Evolutionary conservation across 1,140 invertebrate species (phyloP).

Genomic region (Galleria mellonella): DNA sequence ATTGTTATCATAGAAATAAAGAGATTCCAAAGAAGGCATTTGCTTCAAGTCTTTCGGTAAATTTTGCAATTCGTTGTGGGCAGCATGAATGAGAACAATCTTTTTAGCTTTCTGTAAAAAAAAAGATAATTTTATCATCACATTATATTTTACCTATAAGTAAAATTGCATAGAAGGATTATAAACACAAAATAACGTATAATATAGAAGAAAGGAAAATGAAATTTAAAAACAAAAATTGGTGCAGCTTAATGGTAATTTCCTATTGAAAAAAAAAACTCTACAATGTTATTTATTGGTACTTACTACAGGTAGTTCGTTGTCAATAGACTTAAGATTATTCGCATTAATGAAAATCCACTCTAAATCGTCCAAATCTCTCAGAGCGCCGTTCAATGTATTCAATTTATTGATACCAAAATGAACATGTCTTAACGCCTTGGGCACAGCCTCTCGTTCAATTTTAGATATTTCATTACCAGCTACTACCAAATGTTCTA

Average conservation of each 20-base stretch:
- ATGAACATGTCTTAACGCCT: conserved; percentile 79
- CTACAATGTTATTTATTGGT: background rate
- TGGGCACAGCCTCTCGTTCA: conserved; percentile 79
- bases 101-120: conserved; percentile 75
- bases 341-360: conserved; percentile 87
- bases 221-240: too few relatives aligned
- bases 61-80: conserved; percentile 80
- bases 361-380: conserved; percentile 80
- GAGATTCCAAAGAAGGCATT: conserved; percentile 78
- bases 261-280: too few relatives aligned
- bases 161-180: background rate
- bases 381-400: conserved; percentile 83
- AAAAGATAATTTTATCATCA: too few relatives aligned
- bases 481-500: conserved; percentile 81
- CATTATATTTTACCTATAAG: too few relatives aligned
- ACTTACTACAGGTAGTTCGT: conserved; percentile 79
- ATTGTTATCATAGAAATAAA: conserved; percentile 83
- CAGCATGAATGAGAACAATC: conserved; percentile 81
- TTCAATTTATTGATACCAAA: conserved; percentile 82
- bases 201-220: too few relatives aligned
- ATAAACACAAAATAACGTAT: background rate
- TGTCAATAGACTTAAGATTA: conserved; percentile 81
- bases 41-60: conserved; percentile 81
- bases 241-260: too few relatives aligned
- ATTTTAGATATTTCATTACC: conserved; percentile 82